phyloP scores from a whole-genome alignment of 1,140 invertebrate species.

The Brachionus asplanchnoidis region DNA sequence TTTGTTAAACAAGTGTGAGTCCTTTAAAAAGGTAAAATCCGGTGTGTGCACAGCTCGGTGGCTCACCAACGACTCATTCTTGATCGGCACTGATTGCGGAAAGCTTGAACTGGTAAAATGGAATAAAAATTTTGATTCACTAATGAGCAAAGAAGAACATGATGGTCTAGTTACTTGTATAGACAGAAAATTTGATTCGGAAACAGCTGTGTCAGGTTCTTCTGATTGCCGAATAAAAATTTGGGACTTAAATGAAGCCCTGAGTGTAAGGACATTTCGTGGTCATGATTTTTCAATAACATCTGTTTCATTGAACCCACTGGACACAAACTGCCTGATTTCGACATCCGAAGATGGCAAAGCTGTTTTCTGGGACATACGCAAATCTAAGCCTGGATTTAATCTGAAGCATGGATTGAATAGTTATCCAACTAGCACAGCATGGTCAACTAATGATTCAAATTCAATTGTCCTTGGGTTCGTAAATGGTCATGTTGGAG shows the following conservation, averaged over 20 bases:
- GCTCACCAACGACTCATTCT: not conserved
- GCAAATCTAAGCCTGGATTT: slow-evolving; percentile 11
- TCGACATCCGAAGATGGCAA: slow-evolving; percentile 10
- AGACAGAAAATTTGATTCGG: not conserved
- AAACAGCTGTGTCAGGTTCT: slow-evolving; percentile 1
- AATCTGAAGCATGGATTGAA: not conserved
- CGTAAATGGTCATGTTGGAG: not conserved
- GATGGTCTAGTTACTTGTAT: slow-evolving; percentile 32
- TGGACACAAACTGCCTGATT: not conserved
- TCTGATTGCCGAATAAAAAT: not conserved
- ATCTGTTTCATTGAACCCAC: not conserved
- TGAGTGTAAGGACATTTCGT: not conserved
- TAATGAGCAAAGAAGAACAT: slow-evolving; percentile 20
- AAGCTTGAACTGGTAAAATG: not conserved
- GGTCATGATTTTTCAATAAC: not conserved
- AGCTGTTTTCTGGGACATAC: not conserved
- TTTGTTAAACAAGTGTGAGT: not conserved
- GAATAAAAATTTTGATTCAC: not conserved
- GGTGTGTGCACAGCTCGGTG: not conserved
- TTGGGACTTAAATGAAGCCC: slow-evolving; percentile 9
- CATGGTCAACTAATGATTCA: not conserved
- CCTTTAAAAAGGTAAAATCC: not conserved
- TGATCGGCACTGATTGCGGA: slow-evolving; percentile 15
- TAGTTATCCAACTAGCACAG: not conserved
- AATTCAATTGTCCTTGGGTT: not conserved